These are phyloP conservation scores for Nomada fucata DNA, from an alignment of 2,888 invertebrate species.

Conservation along the genomic window DNA sequence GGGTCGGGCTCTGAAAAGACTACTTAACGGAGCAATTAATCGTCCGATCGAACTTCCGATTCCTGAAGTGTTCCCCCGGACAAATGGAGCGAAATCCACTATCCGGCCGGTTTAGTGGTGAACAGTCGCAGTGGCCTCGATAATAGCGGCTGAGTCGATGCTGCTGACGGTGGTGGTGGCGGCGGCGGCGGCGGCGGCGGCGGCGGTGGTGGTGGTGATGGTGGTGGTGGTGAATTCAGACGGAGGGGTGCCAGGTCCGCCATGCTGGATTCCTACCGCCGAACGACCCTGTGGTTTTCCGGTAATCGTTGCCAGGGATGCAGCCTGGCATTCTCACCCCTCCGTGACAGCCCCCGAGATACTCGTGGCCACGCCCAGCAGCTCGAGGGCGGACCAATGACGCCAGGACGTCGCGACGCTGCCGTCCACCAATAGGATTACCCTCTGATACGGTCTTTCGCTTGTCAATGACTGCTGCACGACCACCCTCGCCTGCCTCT, in stretches of 20 bases:
- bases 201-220: conserved; percentile 20
- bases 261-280: conserved; percentile 78
- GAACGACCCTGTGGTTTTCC: conserved; percentile 73
- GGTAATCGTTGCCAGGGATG: conserved; percentile 75
- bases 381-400: conserved; percentile 79
- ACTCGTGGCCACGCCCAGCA: conserved; percentile 78
- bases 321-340: conserved; percentile 59
- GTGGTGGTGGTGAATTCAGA: conserved; percentile 57
- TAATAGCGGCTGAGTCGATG: conserved; percentile 37
- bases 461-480: conserved; percentile 81
- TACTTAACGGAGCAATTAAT: conserved; percentile 77
- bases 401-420: conserved; percentile 81
- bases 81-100: conserved; percentile 72
- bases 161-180: conserved; percentile 19
- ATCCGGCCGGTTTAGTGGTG: conserved; percentile 53
- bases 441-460: conserved; percentile 84
- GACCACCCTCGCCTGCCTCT: conserved; percentile 59
- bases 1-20: conserved; percentile 64
- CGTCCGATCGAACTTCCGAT: conserved; percentile 78
- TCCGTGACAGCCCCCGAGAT: conserved; percentile 51
- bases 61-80: conserved; percentile 76
- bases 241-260: conserved; percentile 74
- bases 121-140: conserved; percentile 52
- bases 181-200: conserved; percentile 35
- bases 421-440: conserved; percentile 84